Conservation (phyloP, 2,113 vertebrate species). For the Vombatus ursinus region DNA sequence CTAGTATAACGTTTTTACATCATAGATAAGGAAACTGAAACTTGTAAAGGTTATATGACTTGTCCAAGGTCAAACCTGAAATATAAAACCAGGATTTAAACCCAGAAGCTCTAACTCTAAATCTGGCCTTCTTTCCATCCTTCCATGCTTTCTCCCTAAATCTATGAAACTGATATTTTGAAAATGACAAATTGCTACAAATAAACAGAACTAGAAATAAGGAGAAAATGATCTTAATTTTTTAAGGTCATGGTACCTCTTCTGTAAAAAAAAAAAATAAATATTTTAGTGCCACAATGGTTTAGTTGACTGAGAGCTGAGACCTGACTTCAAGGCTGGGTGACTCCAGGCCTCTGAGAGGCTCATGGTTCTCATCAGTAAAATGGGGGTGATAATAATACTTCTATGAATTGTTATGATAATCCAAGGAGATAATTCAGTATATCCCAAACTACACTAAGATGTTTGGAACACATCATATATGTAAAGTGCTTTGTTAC, state of each 20-base stretch:
- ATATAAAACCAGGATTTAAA: not conserved
- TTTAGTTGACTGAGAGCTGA: not conserved
- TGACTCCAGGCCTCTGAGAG: not conserved
- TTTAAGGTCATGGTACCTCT: not conserved
- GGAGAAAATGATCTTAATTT: not conserved
- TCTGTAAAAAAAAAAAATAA: no score
- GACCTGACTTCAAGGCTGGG: not conserved
- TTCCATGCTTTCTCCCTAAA: not conserved
- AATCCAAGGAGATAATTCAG: not conserved
- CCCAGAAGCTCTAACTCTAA: not conserved
- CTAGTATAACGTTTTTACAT: not conserved
- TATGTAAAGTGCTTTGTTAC: not conserved
- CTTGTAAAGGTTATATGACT: not conserved
- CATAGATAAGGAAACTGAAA: not conserved
- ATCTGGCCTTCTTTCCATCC: not conserved
- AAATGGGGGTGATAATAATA: not conserved
- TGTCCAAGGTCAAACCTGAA: not conserved
- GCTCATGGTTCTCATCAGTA: no score
- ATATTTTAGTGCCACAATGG: not conserved
- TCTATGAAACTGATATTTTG: not conserved
- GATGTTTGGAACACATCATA: not conserved
- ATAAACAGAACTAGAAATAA: not conserved
- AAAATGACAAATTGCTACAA: not conserved
- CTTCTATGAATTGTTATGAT: not conserved
- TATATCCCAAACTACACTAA: not conserved